These are phyloP conservation scores for Melanotaenia duboulayi DNA, from an alignment of 2,113 vertebrate species.

Conservation along the genomic window DNA sequence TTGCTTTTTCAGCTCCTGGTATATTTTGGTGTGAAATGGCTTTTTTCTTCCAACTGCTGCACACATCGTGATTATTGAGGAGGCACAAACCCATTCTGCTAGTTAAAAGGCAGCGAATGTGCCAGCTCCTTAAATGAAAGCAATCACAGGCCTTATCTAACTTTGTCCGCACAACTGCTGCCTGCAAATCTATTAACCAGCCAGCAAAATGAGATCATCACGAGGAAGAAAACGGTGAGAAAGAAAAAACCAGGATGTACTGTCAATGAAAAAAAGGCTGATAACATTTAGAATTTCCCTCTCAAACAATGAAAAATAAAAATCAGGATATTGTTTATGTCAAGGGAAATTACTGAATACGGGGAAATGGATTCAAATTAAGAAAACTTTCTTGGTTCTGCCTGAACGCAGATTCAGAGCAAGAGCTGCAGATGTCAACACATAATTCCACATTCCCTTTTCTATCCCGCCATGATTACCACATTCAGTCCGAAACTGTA, in stretches of 20 bases:
- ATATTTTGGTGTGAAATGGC: slow-evolving; percentile 37
- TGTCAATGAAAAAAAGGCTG: neutral
- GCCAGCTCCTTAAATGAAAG: slow-evolving; percentile 39
- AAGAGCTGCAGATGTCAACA: slow-evolving; percentile 12
- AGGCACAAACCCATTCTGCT: slow-evolving; percentile 11
- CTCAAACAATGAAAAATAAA: neutral
- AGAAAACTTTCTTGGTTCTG: neutral
- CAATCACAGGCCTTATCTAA: slow-evolving; percentile 52
- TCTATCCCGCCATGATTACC: neutral
- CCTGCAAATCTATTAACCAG: slow-evolving; percentile 26
- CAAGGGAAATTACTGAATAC: neutral
- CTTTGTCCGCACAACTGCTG: slow-evolving; percentile 9
- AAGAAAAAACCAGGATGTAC: neutral
- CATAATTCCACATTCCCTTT: neutral
- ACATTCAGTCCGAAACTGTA: neutral
- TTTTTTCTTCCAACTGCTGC: slow-evolving; percentile 26
- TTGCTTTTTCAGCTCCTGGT: neutral
- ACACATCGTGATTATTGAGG: neutral
- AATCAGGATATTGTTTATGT: neutral
- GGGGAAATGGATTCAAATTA: neutral
- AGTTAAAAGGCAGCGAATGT: slow-evolving; percentile 4
- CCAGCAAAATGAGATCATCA: slow-evolving; percentile 11
- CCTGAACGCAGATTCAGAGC: slow-evolving; percentile 4
- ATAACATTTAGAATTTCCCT: slow-evolving; percentile 6
- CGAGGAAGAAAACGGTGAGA: slow-evolving; percentile 7